Base-by-base conservation (phyloP, 2,888 invertebrate species). In the Prenolepis imparis region DNA sequence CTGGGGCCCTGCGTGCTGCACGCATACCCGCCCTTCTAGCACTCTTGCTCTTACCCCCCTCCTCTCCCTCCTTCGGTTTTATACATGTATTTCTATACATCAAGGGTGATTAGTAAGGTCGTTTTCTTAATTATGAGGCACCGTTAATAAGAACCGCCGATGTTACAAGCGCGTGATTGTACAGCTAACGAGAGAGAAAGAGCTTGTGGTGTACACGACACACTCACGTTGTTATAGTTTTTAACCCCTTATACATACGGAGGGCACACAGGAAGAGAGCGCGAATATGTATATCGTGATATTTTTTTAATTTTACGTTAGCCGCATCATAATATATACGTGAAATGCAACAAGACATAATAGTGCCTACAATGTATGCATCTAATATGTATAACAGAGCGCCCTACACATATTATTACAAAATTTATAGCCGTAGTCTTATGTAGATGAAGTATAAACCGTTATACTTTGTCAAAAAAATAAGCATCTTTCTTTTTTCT, bases 91-190 rank as follows among this genome's bases (percentile, higher is more conserved):
- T 88, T 90, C 87, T 89, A 83, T 87, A 89, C 87, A 86, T 87
- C 85, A 82, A 72, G 67, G 84, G 89, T 90, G 90, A 92, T 92
- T 92, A 91, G 91, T 90, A 91, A 92, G 91, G 88, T 91, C 91
- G 90, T 92, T 93, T 92, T 91, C 91, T 91, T 93, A 91, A 91
- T 92, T 92, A 91, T 86, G 55, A 84, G 84, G 75, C 84, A 86
- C 80, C 73, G 81, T 83, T 90, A 89, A 86, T 87, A 88, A 86
- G 87, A 85, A 78, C 67, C 63, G 88, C 86, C 84, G 87, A 88
- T 87, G 84, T 88, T 91, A 89, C 80, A 77, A 67, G 41, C 83
- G 81, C 83, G 84, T 84, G 87, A 91, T 90, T 88, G 87, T 88
- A 86, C 84, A 70, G 86, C 81, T 89, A 85, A 87, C 85, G 80